Evolutionary conservation across 2,113 vertebrate species (phyloP).

Genomic region (Rhagologus leucostigma): DNA sequence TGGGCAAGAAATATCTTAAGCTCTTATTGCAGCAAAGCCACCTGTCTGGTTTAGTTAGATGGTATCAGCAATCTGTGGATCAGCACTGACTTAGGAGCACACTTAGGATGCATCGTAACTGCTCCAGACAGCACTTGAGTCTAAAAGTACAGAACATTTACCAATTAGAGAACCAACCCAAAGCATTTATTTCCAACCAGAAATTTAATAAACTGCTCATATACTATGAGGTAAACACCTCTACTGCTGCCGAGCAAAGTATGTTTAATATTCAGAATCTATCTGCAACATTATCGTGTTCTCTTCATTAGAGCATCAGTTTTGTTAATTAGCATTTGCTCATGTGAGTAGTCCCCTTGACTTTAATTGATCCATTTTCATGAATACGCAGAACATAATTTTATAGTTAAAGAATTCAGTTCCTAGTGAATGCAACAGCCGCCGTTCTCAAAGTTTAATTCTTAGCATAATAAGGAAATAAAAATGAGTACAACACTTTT

Average conservation of each 20-base stretch:
- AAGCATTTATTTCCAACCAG: constrained; percentile 45
- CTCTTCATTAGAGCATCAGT: constrained; percentile 55
- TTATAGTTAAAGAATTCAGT: constrained; percentile 34
- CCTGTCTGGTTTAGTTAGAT: neutral
- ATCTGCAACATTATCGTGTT: constrained; percentile 51
- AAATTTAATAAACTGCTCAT: constrained; percentile 43
- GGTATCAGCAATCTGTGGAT: neutral
- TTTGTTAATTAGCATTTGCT: constrained; percentile 62
- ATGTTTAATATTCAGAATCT: constrained; percentile 56
- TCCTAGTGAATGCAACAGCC: constrained; percentile 6
- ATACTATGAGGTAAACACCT: constrained; percentile 30
- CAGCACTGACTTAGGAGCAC: neutral
- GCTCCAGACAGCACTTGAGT: constrained; percentile 22
- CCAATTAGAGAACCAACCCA: constrained; percentile 38
- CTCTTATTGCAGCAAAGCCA: neutral
- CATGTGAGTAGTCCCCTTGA: constrained; percentile 58
- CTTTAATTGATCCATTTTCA: constrained; percentile 63
- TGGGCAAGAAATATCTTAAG: neutral
- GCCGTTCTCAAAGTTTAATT: neutral
- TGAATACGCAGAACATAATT: constrained; percentile 53
- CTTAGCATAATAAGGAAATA: constrained; percentile 28
- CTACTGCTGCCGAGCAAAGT: neutral
- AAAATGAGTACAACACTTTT: constrained; percentile 14
- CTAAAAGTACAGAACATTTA: constrained; percentile 32
- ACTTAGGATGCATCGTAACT: neutral